phyloP scores from a whole-genome alignment of 53 echinoderm and acorn worm species.

The Patiria pectinifera region DNA sequence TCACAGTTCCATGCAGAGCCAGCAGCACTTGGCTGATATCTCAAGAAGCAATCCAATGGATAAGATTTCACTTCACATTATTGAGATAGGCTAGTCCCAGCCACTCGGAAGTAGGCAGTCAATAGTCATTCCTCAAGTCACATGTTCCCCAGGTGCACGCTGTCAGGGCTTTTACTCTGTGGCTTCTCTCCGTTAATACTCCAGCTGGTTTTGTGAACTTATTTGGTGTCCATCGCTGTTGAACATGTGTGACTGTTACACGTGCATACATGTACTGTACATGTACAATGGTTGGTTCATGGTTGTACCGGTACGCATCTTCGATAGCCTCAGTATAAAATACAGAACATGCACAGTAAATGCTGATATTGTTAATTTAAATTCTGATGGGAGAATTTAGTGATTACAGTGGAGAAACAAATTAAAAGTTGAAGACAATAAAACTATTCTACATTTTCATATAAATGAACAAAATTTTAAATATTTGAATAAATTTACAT shows the following conservation, averaged over 20 bases:
- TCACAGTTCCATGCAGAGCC: not conserved
- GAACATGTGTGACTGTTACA: not conserved
- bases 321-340: too few species aligned
- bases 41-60: not conserved
- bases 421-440: too few species aligned
- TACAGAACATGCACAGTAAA: too few species aligned
- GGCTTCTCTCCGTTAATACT: too few species aligned
- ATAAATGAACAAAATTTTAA: too few species aligned
- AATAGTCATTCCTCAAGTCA: not conserved
- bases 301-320: too few species aligned
- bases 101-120: conserved; percentile 13
- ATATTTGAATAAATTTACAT: too few species aligned
- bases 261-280: not conserved
- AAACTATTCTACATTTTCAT: too few species aligned
- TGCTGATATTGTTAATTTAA: too few species aligned
- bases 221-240: not conserved
- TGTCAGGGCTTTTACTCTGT: not conserved
- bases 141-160: conserved; percentile 21
- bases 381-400: too few species aligned
- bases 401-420: too few species aligned
- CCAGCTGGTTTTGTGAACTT: not conserved
- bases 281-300: too few species aligned
- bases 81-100: not conserved
- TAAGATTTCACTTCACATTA: not conserved
- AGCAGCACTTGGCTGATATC: not conserved